Base-by-base conservation (phyloP, 2,113 vertebrate genomes). In the Irena cyanogastra region DNA sequence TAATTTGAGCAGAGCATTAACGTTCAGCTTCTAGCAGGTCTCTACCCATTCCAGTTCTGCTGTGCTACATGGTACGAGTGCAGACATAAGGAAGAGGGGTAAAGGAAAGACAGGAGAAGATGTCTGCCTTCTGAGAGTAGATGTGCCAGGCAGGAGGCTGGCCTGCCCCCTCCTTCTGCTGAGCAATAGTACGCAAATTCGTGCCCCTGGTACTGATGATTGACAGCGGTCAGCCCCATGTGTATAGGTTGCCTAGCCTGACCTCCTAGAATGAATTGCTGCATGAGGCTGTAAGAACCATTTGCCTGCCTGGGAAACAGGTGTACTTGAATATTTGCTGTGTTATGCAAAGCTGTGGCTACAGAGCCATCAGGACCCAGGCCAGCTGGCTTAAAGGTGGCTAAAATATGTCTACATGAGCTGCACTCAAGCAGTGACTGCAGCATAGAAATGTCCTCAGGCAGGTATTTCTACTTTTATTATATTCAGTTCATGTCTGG, bases 1-100 rank as follows among this genome's bases (percentile, higher is more conserved):
- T 95, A 95, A 97, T 96, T 94, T 97, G 89, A 92, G 69, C 91
- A 91, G 50, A 92, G 94, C 94, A 84, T 96, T 96, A 96, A 83
- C 2, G 50, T 95, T 89, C 86, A 72, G 77, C 91, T 94, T 79
- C 89, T 91, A 94, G 80, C 80, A 90, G 91, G 71, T 82, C 92
- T 91, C 90, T 95, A 60, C 60, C 72, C 83, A 35, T 89, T 78
- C 80, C 24, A 47, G 45, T 84, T 87, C 61, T 87, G 47, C 90
- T 87, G 41, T 41, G 68, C 85, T 93, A 54, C 63, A 37, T 0
- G 0, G 33, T 76, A 65, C 68, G 45, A 79, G 83, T 27, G 53
- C 37, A 71, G 65, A 42, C 1, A 6, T 57, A 84, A 75, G 59
- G 76, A 93, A 90, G 65, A 90, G n/a, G 7, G 26, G 31, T 61